Conservation (phyloP, 2,888 invertebrate genomes). For the Amphimallon solstitiale region DNA sequence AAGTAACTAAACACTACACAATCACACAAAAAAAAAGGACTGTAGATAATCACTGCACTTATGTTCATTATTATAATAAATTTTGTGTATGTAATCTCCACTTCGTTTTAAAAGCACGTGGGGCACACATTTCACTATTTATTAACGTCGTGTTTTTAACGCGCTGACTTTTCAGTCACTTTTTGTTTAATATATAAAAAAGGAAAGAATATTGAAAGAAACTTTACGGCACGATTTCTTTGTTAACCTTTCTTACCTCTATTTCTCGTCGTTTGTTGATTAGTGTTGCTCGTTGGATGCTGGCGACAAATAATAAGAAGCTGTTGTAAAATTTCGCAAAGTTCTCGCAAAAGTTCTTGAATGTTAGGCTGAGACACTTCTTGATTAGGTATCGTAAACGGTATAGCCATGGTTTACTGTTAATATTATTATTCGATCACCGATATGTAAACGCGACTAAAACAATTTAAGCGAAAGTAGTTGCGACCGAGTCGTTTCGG, state of each 20-base stretch:
- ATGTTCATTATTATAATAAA: no score
- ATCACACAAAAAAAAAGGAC: constrained; percentile 29
- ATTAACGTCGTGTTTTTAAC: constrained; percentile 3
- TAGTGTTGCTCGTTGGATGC: constrained; percentile 25
- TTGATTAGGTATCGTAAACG: constrained; percentile 59
- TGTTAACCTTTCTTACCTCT: constrained; percentile 42
- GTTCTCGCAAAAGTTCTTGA: constrained; percentile 48
- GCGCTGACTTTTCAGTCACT: constrained; percentile 11
- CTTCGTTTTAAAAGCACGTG: constrained; percentile 12
- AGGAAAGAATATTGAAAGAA: not conserved
- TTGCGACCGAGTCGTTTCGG: no score
- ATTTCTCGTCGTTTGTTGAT: constrained; percentile 22
- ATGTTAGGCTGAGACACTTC: constrained; percentile 55
- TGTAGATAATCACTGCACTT: constrained; percentile 31
- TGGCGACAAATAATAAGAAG: constrained; percentile 45
- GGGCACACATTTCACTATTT: constrained; percentile 23
- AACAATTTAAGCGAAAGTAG: no score
- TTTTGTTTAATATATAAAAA: no score
- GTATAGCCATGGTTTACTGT: constrained; percentile 58
- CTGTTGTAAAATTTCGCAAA: constrained; percentile 49
- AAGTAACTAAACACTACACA: constrained; percentile 38
- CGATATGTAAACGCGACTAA: no score
- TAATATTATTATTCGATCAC: not conserved
- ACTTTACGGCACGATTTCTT: constrained; percentile 5
- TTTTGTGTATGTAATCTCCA: not conserved